Evolutionary conservation across 2,113 vertebrate genomes (phyloP), one percentile per base, ranked within the genome.

Genomic region (Pachycephala philippinensis): DNA sequence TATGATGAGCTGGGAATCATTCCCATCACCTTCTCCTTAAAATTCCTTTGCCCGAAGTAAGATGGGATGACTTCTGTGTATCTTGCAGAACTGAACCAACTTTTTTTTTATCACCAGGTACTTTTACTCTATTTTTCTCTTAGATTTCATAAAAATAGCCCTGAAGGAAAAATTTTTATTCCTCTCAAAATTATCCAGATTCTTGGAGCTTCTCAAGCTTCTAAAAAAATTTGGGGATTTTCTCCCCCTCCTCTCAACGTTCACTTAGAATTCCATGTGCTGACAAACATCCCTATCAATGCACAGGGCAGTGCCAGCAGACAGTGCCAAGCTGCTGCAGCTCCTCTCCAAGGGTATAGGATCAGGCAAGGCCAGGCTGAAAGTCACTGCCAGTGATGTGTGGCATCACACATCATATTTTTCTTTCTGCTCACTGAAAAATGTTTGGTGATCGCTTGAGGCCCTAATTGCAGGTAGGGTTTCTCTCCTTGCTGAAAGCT

Each of bases 61-160:
- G 53, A 33, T 57, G 13, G 42, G 49, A n/a, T 52, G 75, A 15
- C 3, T 56, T 91, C 44, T 68, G 22, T 72, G 12, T 39, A 19
- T 49, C 49, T 45, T 26, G 28, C 31, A 75, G 49, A 31, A 71
- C 8, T 13, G 26, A 79, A 47, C 2, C 12, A 49, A 37, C 3
- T 2, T 22, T 81, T 63, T 70, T 63, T 33, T 50, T 60, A 47
- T 59, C 19, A 17, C 15, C 47, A 69, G 33, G 12, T 71, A 18
- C 17, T 47, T 13, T 22, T 37, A n/a, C 9, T 0, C 0, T 13
- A 2, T 63, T 45, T 91, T 15, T 15, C 23, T 7, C 19, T 66
- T 28, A 60, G 13, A 52, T 19, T 63, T 75, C 2, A 30, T 45
- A 56, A 65, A 72, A 82, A 53, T 8, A 89, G 24, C 27, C 28